Base-by-base conservation (phyloP, 1,140 invertebrate species). In the Drosophila kohkoa region DNA sequence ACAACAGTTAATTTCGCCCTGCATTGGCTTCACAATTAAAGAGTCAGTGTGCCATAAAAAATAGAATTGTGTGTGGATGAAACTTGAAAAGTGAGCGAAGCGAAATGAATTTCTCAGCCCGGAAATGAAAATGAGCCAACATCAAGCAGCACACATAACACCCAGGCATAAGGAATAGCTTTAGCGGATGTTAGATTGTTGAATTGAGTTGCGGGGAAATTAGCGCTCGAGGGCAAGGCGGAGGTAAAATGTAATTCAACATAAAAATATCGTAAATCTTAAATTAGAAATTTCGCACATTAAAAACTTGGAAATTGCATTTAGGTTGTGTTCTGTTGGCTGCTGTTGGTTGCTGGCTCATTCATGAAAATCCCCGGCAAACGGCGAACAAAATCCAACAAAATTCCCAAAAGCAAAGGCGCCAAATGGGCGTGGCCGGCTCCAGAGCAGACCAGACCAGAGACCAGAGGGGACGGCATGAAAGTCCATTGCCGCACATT, bases 201-300 rank as follows among this genome's bases (percentile, higher is more conserved):
- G 35, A 38, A 6, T 38, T 38, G 8, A 41, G 38, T 41, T 7
- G 11, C n/a, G 41, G 41, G 41, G 41, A 43, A 43, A 43, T 43
- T 43, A 43, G 41, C 41, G 41, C 20, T 25, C 3, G 41, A 43
- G 11, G n/a, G n/a, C 41, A 13, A 4, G 41, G 11, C 41, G 41
- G 41, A 43, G 45, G 20, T 35, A 76, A 25, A 74, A 74, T 88
- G 85, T 89, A 89, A 85, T 89, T 89, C 85, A 75, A 89, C 85
- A 89, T 89, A 89, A 89, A 89, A 89, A 89, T 89, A 89, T 89
- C 85, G 85, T 89, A 89, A 89, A 89, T 89, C 85, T 89, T 89
- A 89, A 89, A 89, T 89, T 89, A 89, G 85, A 89, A 89, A 89
- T 89, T 89, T 89, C 81, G 78, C 85, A 89, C 85, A 89, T 89